Percentiles rank a stretch among this genome's conserved stretches.
Conservation (phyloP, 2,888 invertebrate genomes). For the Lymantria monacha region DNA sequence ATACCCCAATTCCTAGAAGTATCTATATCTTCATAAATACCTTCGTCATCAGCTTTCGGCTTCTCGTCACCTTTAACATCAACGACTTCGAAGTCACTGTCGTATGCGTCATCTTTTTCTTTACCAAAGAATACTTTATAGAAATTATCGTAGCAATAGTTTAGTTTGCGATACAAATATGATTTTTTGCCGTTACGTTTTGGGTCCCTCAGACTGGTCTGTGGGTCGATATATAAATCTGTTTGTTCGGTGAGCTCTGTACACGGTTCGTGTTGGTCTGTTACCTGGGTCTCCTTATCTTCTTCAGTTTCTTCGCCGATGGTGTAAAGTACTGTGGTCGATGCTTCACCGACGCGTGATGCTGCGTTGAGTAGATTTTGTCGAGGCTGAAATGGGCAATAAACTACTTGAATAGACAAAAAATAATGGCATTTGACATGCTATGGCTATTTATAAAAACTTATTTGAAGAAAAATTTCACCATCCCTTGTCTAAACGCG, state of each 20-base stretch:
- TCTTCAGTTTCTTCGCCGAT: conserved; percentile 95
- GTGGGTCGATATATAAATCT: conserved; percentile 7
- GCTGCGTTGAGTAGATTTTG: conserved; percentile 97
- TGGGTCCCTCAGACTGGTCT: conserved; percentile 14
- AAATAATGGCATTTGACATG: not conserved
- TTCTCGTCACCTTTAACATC: conserved; percentile 17
- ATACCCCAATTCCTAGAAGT: conserved; percentile 54
- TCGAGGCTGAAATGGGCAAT: conserved; percentile 84
- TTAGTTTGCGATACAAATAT: conserved; percentile 68
- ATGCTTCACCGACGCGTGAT: conserved; percentile 97
- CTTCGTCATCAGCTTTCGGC: conserved; percentile 51
- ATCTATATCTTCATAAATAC: conserved; percentile 67
- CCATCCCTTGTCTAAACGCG: too few relatives aligned
- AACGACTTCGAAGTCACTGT: conserved; percentile 25
- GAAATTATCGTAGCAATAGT: conserved; percentile 76
- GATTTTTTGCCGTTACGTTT: conserved; percentile 54
- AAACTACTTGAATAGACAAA: not conserved
- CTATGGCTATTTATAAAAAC: not conserved
- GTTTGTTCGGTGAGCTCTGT: not conserved
- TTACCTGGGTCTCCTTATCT: conserved; percentile 89
- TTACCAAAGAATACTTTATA: conserved; percentile 71
- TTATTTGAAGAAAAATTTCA: too few relatives aligned
- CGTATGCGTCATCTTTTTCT: conserved; percentile 41
- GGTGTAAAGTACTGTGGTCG: conserved; percentile 94
- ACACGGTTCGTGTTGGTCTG: conserved; percentile 5